Percentiles rank a stretch among this genome's conserved stretches.
Conservation (phyloP, 2,888 invertebrate species). For the Drosophila suboccidentalis region DNA sequence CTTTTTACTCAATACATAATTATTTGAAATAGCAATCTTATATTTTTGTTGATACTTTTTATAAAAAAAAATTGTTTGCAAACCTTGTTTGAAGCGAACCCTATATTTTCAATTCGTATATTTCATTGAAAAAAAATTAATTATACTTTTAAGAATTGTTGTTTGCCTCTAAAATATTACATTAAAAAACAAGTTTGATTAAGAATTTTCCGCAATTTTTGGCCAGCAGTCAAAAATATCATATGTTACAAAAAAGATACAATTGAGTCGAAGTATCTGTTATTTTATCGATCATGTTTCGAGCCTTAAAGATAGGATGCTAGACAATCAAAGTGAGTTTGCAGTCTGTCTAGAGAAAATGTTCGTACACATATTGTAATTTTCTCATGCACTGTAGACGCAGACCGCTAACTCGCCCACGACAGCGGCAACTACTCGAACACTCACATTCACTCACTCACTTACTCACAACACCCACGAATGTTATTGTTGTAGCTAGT, state of each 20-base stretch:
- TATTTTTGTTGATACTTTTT: no score
- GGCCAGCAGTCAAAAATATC: no score
- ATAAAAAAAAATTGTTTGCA: no score
- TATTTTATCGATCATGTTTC: not conserved
- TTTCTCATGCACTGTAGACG: conserved; percentile 10
- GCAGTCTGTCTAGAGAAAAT: not conserved
- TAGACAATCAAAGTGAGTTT: not conserved
- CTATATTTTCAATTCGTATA: no score
- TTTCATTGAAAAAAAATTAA: no score
- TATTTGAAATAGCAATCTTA: no score
- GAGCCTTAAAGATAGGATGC: not conserved
- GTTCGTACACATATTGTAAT: conserved; percentile 11
- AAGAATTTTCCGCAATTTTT: no score
- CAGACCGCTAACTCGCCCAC: conserved; percentile 37
- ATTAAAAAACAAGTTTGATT: no score
- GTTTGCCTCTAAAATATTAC: no score
- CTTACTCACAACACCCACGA: conserved; percentile 22
- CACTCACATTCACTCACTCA: conserved; percentile 8
- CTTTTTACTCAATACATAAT: no score
- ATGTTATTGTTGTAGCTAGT: conserved; percentile 12
- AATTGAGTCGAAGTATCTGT: not conserved
- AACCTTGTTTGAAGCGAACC: no score
- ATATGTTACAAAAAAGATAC: not conserved
- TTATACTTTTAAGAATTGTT: no score
- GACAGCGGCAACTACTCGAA: conserved; percentile 9